phyloP scores from a whole-genome alignment of 2,113 vertebrate genomes.

The Gadus macrocephalus region DNA sequence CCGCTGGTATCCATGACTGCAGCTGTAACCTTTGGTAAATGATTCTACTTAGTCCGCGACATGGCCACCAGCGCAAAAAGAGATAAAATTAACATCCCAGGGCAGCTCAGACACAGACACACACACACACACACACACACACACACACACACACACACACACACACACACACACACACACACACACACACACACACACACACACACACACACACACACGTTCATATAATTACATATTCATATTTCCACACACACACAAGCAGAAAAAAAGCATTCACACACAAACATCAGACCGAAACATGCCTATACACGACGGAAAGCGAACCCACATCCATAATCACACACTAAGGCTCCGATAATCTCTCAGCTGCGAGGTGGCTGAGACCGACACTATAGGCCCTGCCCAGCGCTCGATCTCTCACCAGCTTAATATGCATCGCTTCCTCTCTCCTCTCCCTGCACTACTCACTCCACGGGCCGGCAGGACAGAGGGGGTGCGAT shows the following conservation, averaged over 20 bases:
- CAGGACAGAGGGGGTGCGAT: constrained; percentile 27
- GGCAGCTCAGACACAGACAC: constrained; percentile 29
- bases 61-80: constrained; percentile 37
- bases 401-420: constrained; percentile 16
- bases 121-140: constrained; percentile 5
- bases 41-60: constrained; percentile 58
- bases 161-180: constrained; percentile 22
- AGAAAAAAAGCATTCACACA: neutral
- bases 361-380: neutral
- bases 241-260: neutral
- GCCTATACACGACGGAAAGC: neutral
- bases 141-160: constrained; percentile 12
- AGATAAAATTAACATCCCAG: constrained; percentile 58
- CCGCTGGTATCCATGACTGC: constrained; percentile 52
- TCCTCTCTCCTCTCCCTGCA: constrained; percentile 18
- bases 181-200: neutral
- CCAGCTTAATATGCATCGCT: constrained; percentile 39
- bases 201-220: constrained; percentile 11
- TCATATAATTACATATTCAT: neutral
- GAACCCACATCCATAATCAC: neutral
- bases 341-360: neutral
- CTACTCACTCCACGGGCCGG: constrained; percentile 31
- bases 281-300: neutral
- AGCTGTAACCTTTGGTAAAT: constrained; percentile 62
- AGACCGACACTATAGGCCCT: neutral